phyloP scores from a whole-genome alignment of 2,113 vertebrate genomes.

The Chlamydotis undulata region DNA sequence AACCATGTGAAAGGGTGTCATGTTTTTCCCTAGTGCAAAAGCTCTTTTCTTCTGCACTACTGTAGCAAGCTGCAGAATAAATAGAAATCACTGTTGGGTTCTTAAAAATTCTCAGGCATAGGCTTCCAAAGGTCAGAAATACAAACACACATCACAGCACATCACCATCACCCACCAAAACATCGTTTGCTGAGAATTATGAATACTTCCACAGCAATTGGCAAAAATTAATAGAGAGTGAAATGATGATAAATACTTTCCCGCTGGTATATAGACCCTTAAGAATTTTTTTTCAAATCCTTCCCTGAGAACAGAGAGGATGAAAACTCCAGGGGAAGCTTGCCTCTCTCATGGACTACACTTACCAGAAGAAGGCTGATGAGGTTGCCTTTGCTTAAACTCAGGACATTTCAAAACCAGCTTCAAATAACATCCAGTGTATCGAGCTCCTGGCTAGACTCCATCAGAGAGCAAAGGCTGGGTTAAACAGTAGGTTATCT shows the following conservation, averaged over 20 bases:
- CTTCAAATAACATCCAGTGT: not conserved
- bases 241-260: not conserved
- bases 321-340: not conserved
- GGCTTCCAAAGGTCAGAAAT: slow-evolving; percentile 11
- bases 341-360: not conserved
- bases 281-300: not conserved
- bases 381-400: not conserved
- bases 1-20: not conserved
- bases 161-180: not conserved
- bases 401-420: not conserved
- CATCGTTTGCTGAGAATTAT: not conserved
- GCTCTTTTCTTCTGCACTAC: not conserved
- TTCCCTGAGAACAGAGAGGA: not conserved
- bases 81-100: slow-evolving; percentile 12
- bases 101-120: not conserved
- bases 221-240: not conserved
- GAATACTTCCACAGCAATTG: not conserved
- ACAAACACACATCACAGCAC: not conserved
- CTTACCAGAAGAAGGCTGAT: not conserved
- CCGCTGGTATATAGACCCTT: not conserved
- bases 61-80: slow-evolving; percentile 22
- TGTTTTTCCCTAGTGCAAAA: not conserved
- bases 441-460: not conserved
- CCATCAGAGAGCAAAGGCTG: not conserved
- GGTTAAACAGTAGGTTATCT: not conserved